These are phyloP conservation scores for Anarhynchus alexandrinus DNA, from an alignment of 2,113 vertebrate species.

Conservation along the genomic window DNA sequence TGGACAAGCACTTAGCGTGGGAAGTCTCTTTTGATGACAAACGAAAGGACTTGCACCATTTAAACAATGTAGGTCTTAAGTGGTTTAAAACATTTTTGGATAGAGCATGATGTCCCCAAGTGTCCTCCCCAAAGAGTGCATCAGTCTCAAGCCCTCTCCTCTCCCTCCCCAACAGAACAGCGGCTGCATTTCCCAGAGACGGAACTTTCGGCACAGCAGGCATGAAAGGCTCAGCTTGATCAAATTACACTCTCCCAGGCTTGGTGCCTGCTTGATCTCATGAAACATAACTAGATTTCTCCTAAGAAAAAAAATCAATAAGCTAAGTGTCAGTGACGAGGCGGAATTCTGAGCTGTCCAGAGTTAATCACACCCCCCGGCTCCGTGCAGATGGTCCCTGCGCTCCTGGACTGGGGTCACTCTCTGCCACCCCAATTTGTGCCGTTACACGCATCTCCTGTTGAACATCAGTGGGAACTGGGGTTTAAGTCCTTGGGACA, in stretches of 20 bases:
- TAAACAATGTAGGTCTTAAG: neutral
- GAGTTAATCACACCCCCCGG: neutral
- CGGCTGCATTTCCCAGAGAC: neutral
- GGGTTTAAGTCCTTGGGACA: neutral
- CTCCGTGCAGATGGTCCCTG: neutral
- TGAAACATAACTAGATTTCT: neutral
- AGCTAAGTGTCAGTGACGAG: neutral
- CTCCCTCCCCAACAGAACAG: neutral
- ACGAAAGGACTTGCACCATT: neutral
- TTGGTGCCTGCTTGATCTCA: neutral
- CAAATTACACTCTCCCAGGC: neutral
- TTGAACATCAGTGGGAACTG: neutral
- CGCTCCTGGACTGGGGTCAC: neutral
- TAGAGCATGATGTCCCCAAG: neutral
- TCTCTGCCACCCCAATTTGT: neutral
- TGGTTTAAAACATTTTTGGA: neutral
- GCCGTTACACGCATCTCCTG: neutral
- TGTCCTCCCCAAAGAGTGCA: neutral
- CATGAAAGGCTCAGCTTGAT: neutral
- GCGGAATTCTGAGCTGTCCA: neutral
- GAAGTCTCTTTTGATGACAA: neutral
- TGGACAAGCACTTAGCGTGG: neutral
- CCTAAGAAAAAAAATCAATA: neutral
- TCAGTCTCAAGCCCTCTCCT: neutral
- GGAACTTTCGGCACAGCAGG: neutral